Base-by-base conservation (phyloP, 2,113 vertebrate genomes). In the Carassius carassius region DNA sequence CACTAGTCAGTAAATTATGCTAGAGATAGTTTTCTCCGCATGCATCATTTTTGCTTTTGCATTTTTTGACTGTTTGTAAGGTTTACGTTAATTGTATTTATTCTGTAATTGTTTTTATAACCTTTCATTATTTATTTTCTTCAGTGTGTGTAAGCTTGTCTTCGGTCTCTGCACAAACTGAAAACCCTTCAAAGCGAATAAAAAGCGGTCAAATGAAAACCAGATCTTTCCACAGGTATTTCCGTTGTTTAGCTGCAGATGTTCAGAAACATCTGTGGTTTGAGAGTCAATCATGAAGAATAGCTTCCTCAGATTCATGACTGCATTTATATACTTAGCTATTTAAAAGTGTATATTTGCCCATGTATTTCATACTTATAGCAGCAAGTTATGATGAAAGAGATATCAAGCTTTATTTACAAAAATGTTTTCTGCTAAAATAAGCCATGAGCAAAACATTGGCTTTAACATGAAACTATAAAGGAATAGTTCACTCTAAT, bases 201-300 rank as follows among this genome's bases (percentile, higher is more conserved):
- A 56, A 37, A 76, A 76, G 74, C 49, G 19, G 17, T 72, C 8
- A 44, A 72, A 72, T 72, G 69, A 72, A 72, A 72, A 44, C 32
- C 69, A 60, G 54, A 78, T 60, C 56, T 4, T 6, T 58, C 56
- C 76, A 13, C 74, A 78, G 76, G 54, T 62, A 14, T 41, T 41
- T 60, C 74, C 74, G 29, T 25, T 32, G 47, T 54, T 54, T 76
- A 29, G 23, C 25, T 77, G 49, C 76, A 78, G 69, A 72, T 72
- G 35, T 21, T 72, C 69, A 9, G 29, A 78, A 13, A 60, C 25
- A 23, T 62, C 76, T 78, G 76, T 14, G 76, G 54, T 78, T 23
- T 60, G n/a, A 47, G 72, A 49, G 5, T 25, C 73, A 29, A 49
- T 75, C 56, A n/a, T 14, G 56, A 60, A 0, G 76, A 78, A 78